Conservation (phyloP, 1,140 invertebrate species). For the Lucilia cuprina region DNA sequence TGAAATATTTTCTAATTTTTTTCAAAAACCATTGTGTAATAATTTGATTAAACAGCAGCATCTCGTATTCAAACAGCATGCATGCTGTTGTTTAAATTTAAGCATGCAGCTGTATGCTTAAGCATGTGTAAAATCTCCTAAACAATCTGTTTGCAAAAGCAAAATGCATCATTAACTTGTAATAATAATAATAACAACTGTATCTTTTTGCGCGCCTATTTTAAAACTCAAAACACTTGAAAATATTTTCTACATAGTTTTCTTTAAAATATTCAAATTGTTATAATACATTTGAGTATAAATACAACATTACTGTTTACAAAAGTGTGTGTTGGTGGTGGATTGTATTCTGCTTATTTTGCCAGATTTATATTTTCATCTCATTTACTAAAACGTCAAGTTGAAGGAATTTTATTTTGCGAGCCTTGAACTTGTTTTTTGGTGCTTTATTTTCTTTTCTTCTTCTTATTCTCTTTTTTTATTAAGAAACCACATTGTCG, state of each 20-base stretch:
- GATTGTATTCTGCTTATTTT: neutral
- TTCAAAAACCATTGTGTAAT: neutral
- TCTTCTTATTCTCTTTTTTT: no score
- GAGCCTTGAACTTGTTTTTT: conserved; percentile 31
- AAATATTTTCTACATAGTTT: neutral
- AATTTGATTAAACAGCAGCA: neutral
- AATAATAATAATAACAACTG: neutral
- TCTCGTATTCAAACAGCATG: neutral
- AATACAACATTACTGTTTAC: no score
- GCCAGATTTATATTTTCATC: neutral
- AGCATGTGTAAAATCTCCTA: conserved; percentile 18
- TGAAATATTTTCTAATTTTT: no score
- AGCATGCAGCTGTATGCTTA: neutral
- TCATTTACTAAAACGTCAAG: conserved; percentile 32
- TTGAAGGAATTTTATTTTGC: conserved; percentile 31
- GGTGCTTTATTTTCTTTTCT: no score
- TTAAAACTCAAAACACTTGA: neutral
- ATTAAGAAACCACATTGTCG: no score
- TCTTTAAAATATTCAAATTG: neutral
- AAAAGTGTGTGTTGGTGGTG: neutral
- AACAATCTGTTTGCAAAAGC: neutral
- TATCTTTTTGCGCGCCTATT: neutral
- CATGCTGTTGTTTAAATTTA: neutral
- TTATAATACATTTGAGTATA: neutral
- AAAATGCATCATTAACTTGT: neutral